Percentiles rank a stretch among this genome's conserved stretches.
Evolutionary conservation across 2,888 invertebrate genomes (phyloP).

Genomic region (Tholera decimalis): DNA sequence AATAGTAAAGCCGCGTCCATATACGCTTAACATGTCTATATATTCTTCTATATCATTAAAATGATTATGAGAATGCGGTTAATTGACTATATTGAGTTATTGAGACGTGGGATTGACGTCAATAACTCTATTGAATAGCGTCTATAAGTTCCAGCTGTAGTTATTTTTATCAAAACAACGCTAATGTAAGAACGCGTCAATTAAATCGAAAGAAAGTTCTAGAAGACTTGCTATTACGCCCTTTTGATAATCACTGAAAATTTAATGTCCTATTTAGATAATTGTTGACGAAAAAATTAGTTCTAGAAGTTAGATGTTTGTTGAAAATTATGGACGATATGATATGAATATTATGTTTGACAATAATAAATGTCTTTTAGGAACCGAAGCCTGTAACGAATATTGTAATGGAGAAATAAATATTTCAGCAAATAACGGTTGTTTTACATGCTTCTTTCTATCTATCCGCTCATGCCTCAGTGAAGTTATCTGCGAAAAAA

Average conservation of each 20-base stretch:
- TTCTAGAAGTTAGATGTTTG: slow-evolving; percentile 49
- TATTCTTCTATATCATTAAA: not conserved
- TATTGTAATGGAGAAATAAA: slow-evolving; percentile 81
- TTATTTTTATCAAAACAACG: slow-evolving; percentile 1
- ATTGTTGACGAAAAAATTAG: slow-evolving; percentile 48
- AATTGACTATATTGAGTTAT: slow-evolving; percentile 20
- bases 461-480: no score
- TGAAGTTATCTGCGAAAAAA: no score
- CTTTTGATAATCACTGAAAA: slow-evolving; percentile 15
- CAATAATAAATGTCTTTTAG: slow-evolving; percentile 87
- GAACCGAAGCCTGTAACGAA: slow-evolving; percentile 75
- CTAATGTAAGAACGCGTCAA: slow-evolving; percentile 22
- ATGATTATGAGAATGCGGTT: not conserved
- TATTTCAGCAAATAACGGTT: slow-evolving; percentile 75
- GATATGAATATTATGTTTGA: slow-evolving; percentile 77
- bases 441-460: slow-evolving; percentile 43
- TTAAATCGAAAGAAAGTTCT: slow-evolving; percentile 24
- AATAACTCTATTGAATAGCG: not conserved
- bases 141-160: not conserved
- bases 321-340: slow-evolving; percentile 58
- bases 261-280: slow-evolving; percentile 36
- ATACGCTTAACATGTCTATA: not conserved
- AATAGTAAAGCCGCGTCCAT: not conserved
- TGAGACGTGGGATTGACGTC: slow-evolving; percentile 11
- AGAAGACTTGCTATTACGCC: slow-evolving; percentile 5